Evolutionary conservation across 2,113 vertebrate genomes (phyloP), one percentile per base, ranked within the genome.

Genomic region (Syngnathus floridae): DNA sequence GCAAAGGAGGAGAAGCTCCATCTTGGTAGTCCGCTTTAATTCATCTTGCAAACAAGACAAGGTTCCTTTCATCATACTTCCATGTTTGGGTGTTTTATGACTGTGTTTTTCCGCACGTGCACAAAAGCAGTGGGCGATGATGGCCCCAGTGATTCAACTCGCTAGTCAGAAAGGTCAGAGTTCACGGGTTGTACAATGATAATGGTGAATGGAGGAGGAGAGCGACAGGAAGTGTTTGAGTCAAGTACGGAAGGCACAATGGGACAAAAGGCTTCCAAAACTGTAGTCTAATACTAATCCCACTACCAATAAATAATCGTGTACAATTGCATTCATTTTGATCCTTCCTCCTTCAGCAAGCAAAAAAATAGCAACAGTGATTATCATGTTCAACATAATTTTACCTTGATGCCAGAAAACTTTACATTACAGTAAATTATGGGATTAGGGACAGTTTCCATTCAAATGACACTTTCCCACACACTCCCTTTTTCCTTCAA

Each of bases 221-320:
- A 78, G 76, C 77, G 86, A 84, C 75, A 87, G 87, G 84, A 88
- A 83, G 79, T 82, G 76, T 56, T 6, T 41, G 75, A 76, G 73
- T 83, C 81, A 70, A 69, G 38, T 38, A 38, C 5, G 38, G 38
- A 38, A 38, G 38, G 38, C 6, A 9, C 5, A 9, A 38, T 6
- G 38, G 9, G 38, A 7, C 38, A 38, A 38, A 38, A 31, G 26
- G 26, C 26, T 31, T 3, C 2, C 26, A 31, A 31, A 31, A 0
- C 0, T 31, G 26, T 31, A 31, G 3, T 31, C 26, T 31, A 31
- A 31, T 31, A 31, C 26, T 31, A 31, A 41, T 13, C 9, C 40
- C 40, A 12, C 40, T 41, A 41, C 11, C 40, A 13, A 41, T 12
- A 1, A n/a, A n/a, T 9, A n/a, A 8, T 9, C 48, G 31, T 16